phyloP scores from a whole-genome alignment of 2,113 vertebrate genomes.

The Microtus montanus region DNA sequence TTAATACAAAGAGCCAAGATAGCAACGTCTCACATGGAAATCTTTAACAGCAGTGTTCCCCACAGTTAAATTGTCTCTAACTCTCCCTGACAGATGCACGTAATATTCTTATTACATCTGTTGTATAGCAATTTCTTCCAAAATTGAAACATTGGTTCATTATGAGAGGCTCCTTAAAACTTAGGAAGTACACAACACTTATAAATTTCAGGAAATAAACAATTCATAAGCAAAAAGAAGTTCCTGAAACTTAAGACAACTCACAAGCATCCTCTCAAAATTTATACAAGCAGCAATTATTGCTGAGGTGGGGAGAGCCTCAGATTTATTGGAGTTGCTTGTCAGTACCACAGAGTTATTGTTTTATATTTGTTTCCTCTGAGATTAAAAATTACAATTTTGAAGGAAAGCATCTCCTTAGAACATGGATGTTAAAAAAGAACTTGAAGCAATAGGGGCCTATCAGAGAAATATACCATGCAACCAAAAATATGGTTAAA shows the following conservation, averaged over 20 bases:
- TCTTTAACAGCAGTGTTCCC: neutral
- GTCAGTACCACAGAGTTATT: neutral
- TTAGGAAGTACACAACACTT: neutral
- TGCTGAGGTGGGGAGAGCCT: neutral
- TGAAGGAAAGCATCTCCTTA: neutral
- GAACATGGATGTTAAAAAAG: neutral
- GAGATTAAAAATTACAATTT: neutral
- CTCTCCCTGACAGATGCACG: neutral
- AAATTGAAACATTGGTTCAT: neutral
- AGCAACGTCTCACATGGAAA: neutral
- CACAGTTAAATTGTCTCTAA: neutral
- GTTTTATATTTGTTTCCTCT: neutral
- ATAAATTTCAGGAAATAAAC: neutral
- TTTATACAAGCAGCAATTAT: neutral
- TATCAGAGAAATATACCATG: neutral
- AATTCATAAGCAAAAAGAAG: neutral
- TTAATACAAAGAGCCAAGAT: neutral
- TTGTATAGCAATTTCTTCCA: neutral
- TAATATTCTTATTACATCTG: neutral
- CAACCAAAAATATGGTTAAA: neutral
- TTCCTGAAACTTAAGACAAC: neutral
- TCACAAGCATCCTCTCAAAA: neutral
- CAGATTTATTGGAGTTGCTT: neutral
- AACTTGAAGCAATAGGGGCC: neutral
- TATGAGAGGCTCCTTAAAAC: neutral